Conservation (phyloP, 37 sponge, comb jelly and placozoan genomes). For the Corticium candelabrum region DNA sequence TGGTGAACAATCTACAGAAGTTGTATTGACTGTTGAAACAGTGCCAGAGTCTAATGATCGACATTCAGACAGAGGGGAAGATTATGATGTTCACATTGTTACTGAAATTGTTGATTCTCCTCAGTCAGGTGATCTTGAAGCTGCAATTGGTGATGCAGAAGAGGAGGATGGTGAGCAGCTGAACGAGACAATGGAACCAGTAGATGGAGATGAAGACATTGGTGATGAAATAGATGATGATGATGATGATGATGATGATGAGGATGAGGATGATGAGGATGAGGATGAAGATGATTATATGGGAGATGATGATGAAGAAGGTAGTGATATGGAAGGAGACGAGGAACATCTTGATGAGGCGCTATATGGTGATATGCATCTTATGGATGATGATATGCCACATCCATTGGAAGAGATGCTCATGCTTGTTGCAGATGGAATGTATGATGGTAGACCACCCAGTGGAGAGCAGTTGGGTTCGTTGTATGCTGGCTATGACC, state of each 20-base stretch:
- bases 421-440: neutral
- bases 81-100: too few relatives aligned
- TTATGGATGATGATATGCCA: slow-evolving; percentile 1
- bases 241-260: slow-evolving; percentile 50
- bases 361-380: slow-evolving; percentile 15
- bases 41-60: too few relatives aligned
- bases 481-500: too few relatives aligned
- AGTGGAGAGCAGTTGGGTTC: too few relatives aligned
- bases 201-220: slow-evolving; percentile 28
- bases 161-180: neutral
- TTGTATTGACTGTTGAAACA: too few relatives aligned
- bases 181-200: neutral
- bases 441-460: neutral
- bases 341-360: slow-evolving; percentile 23
- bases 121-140: too few relatives aligned
- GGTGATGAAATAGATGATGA: slow-evolving; percentile 42
- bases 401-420: neutral
- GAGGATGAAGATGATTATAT: slow-evolving; percentile 44
- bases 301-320: slow-evolving; percentile 74
- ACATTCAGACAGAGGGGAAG: too few relatives aligned
- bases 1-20: too few relatives aligned
- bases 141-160: too few relatives aligned
- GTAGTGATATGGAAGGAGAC: slow-evolving; percentile 21
- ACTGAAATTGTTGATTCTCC: too few relatives aligned
- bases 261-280: slow-evolving; percentile 50